Conservation (phyloP, 2,113 vertebrate species). For the Cheirogaleus medius region DNA sequence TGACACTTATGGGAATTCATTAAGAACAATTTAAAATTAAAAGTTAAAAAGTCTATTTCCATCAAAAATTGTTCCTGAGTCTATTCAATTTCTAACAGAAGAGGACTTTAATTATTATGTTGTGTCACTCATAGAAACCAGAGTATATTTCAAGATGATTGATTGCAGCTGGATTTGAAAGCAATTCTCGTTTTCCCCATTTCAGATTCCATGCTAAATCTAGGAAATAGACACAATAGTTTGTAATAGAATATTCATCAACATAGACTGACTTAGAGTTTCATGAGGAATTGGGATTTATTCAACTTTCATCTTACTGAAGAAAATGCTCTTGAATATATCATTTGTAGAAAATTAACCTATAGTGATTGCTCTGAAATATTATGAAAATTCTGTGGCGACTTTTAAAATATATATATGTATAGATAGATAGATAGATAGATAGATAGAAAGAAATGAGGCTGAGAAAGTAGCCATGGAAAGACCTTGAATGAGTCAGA, state of each 20-base stretch:
- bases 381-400: not conserved
- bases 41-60: constrained; percentile 60
- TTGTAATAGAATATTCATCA: constrained; percentile 67
- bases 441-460: not conserved
- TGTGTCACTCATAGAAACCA: constrained; percentile 49
- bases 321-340: constrained; percentile 54
- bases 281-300: constrained; percentile 42
- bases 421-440: not conserved
- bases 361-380: constrained; percentile 31
- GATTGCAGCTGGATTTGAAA: constrained; percentile 62
- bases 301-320: constrained; percentile 40
- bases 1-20: constrained; percentile 36
- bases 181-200: constrained; percentile 60
- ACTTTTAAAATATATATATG: not conserved
- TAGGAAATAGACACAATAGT: constrained; percentile 61
- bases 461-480: not conserved
- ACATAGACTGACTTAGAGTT: constrained; percentile 41
- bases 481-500: not conserved
- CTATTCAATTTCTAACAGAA: constrained; percentile 59
- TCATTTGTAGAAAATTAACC: constrained; percentile 47
- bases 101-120: constrained; percentile 63
- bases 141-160: constrained; percentile 56
- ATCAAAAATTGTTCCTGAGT: constrained; percentile 58
- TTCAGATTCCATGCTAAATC: constrained; percentile 62
- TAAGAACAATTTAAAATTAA: constrained; percentile 62